Percentiles rank a stretch among this genome's conserved stretches.
phyloP scores from a whole-genome alignment of 2,113 vertebrate species.

The Crotophaga sulcirostris region DNA sequence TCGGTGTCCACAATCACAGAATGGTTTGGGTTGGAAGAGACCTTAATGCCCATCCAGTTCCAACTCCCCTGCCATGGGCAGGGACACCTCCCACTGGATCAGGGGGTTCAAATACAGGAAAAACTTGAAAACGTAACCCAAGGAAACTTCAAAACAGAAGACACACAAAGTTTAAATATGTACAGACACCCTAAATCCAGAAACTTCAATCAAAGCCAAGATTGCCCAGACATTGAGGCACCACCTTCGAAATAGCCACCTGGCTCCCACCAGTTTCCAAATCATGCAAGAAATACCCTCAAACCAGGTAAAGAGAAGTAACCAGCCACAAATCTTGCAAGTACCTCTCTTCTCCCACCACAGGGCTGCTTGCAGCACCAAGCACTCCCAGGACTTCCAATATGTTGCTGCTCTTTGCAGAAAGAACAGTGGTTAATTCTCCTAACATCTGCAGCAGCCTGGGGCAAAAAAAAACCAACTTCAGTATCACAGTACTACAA shows the following conservation, averaged over 20 bases:
- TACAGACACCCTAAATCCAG: not conserved
- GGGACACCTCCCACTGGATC: too few relatives aligned
- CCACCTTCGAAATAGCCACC: not conserved
- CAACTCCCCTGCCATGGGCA: too few relatives aligned
- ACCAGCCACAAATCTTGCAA: not conserved
- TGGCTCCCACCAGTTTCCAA: not conserved
- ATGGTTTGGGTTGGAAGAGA: too few relatives aligned
- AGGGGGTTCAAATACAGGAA: not conserved
- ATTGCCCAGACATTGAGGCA: not conserved
- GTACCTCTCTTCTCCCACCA: not conserved
- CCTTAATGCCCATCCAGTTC: too few relatives aligned
- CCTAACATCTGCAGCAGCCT: not conserved
- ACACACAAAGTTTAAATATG: not conserved
- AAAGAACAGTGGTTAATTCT: not conserved
- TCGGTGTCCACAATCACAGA: not conserved
- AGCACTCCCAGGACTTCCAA: not conserved
- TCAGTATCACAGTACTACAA: too few relatives aligned
- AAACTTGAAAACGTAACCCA: not conserved
- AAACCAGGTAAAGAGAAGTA: not conserved
- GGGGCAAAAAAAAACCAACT: not conserved
- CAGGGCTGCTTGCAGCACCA: not conserved
- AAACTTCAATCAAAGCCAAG: not conserved
- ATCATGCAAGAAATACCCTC: not conserved
- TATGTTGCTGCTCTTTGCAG: not conserved
- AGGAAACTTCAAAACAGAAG: not conserved